Conservation (phyloP, 2,797 vertebrate species). For the Percopsis omiscomaycus region DNA sequence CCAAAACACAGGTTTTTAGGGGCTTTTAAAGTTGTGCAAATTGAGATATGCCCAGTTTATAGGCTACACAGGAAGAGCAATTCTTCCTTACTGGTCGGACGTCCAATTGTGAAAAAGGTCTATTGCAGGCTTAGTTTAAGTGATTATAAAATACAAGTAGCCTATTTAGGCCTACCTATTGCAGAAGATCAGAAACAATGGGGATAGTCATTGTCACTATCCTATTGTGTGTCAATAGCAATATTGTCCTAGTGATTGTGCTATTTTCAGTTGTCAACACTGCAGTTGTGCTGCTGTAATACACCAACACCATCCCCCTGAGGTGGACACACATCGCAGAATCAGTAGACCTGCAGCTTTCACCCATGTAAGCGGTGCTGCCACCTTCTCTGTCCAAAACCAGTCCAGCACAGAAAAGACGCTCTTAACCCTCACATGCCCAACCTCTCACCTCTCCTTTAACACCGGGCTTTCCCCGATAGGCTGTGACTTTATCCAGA, state of each 20-base stretch:
- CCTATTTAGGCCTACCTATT: no score
- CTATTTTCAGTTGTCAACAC: not conserved
- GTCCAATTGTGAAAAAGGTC: no score
- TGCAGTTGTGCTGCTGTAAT: not conserved
- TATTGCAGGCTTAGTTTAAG: no score
- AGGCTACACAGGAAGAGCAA: no score
- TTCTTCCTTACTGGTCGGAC: no score
- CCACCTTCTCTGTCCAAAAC: not conserved
- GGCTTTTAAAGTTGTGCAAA: no score
- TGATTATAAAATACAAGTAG: no score
- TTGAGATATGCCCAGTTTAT: no score
- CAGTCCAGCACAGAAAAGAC: slow-evolving; percentile 1
- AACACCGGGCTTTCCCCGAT: slow-evolving; percentile 38
- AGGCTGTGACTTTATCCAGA: slow-evolving; percentile 44
- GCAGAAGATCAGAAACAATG: no score
- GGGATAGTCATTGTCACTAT: not conserved
- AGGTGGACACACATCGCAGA: not conserved
- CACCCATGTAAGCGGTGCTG: not conserved
- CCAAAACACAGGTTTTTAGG: no score
- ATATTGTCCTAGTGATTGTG: not conserved
- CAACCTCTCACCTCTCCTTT: slow-evolving; percentile 33
- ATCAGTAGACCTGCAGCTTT: not conserved
- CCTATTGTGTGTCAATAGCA: not conserved
- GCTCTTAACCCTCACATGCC: slow-evolving; percentile 16
- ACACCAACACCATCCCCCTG: not conserved